Conservation (phyloP, 2,797 vertebrate species). For the Argya squamiceps region DNA sequence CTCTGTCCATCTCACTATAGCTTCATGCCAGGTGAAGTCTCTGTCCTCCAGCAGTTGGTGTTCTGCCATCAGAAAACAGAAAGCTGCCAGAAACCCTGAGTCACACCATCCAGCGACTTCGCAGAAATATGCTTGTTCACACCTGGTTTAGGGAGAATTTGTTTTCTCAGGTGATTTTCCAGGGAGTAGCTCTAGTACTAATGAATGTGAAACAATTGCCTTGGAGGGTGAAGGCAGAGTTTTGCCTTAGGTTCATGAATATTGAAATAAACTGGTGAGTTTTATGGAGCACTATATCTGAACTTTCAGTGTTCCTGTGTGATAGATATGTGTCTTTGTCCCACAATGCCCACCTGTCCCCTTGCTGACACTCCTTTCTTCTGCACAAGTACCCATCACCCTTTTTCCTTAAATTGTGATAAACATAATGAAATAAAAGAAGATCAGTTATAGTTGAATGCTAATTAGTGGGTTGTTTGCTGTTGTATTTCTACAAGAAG, state of each 20-base stretch:
- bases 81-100: background rate
- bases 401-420: background rate
- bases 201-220: background rate
- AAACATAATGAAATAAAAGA: background rate
- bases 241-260: background rate
- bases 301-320: background rate
- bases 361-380: background rate
- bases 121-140: background rate
- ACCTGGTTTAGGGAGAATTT: background rate
- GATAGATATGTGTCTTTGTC: background rate
- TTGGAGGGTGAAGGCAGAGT: background rate
- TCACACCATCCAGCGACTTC: background rate
- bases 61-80: background rate
- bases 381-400: background rate
- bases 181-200: background rate
- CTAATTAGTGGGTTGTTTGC: background rate
- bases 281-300: background rate
- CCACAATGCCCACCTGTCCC: background rate
- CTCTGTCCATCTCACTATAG: background rate
- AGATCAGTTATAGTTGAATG: background rate
- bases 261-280: background rate
- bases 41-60: background rate
- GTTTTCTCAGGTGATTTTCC: background rate
- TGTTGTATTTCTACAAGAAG: background rate
- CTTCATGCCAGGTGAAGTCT: background rate